Conservation (phyloP, 2,888 invertebrate genomes). For the Tolmerus cingulatus region DNA sequence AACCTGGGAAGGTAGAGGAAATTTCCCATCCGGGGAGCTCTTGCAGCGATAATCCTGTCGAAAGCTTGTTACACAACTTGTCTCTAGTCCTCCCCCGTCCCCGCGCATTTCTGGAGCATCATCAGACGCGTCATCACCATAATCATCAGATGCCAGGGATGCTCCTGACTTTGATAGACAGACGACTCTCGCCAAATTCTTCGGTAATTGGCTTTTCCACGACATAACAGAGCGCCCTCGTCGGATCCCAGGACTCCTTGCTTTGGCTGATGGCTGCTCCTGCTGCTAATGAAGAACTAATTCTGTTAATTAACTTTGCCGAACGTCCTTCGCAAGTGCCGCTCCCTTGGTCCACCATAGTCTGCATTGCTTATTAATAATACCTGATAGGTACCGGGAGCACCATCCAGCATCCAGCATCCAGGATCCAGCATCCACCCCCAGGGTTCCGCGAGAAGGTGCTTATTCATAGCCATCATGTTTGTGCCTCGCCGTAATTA, state of each 20-base stretch:
- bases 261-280: background rate
- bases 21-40: background rate
- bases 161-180: background rate
- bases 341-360: background rate
- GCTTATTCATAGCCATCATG: background rate
- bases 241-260: background rate
- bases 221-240: background rate
- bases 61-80: background rate
- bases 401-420: background rate
- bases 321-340: background rate
- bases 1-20: background rate
- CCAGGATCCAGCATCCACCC: background rate
- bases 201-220: background rate
- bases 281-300: background rate
- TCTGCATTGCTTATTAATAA: background rate
- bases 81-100: background rate
- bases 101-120: background rate
- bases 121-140: background rate
- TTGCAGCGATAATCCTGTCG: background rate
- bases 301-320: background rate
- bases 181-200: background rate
- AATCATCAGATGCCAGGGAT: background rate
- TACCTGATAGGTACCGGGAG: background rate
- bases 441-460: background rate
- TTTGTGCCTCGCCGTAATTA: background rate